A percentile compares a stretch with the other conserved stretches of the same genome.
These are phyloP conservation scores for Podotricha telesiphe DNA, from an alignment of 2,888 invertebrate species.

Conservation along the genomic window DNA sequence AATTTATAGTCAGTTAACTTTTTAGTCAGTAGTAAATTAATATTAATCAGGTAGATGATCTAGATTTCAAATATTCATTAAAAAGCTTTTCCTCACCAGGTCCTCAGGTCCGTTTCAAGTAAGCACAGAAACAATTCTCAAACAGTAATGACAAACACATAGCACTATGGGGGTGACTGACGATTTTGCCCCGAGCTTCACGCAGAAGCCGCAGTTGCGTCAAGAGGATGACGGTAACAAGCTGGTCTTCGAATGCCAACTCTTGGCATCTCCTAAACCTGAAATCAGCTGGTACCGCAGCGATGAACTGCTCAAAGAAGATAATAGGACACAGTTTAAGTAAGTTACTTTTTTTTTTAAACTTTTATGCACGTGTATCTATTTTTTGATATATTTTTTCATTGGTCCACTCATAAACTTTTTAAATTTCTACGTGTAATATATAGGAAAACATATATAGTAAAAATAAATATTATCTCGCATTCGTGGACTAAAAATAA, in stretches of 20 bases:
- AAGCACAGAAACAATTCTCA: slow-evolving; percentile 51
- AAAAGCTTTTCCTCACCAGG: slow-evolving; percentile 50
- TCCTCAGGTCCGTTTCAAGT: slow-evolving; percentile 50
- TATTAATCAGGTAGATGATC: no score
- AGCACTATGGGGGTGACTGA: slow-evolving; percentile 92
- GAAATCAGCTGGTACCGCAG: slow-evolving; percentile 96
- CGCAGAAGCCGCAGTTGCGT: slow-evolving; percentile 97
- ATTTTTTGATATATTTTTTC: no score
- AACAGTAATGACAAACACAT: slow-evolving; percentile 75
- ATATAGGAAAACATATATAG: no score
- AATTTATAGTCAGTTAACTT: no score
- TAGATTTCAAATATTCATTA: no score
- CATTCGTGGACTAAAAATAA: no score
- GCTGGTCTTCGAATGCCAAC: slow-evolving; percentile 96
- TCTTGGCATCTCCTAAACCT: slow-evolving; percentile 93
- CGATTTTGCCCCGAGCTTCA: slow-evolving; percentile 99
- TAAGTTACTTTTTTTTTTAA: slow-evolving; percentile 51
- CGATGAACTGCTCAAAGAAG: slow-evolving; percentile 92
- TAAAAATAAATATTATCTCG: no score
- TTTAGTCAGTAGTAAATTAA: neutral
- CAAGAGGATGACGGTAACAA: slow-evolving; percentile 98
- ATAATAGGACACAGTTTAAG: slow-evolving; percentile 93
- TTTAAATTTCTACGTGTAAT: no score
- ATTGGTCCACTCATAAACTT: no score
- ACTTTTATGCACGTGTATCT: no score